A percentile compares a stretch with the other conserved stretches of the same genome.
Evolutionary conservation across 1,140 invertebrate genomes (phyloP).

Genomic region (Ylistrum balloti): DNA sequence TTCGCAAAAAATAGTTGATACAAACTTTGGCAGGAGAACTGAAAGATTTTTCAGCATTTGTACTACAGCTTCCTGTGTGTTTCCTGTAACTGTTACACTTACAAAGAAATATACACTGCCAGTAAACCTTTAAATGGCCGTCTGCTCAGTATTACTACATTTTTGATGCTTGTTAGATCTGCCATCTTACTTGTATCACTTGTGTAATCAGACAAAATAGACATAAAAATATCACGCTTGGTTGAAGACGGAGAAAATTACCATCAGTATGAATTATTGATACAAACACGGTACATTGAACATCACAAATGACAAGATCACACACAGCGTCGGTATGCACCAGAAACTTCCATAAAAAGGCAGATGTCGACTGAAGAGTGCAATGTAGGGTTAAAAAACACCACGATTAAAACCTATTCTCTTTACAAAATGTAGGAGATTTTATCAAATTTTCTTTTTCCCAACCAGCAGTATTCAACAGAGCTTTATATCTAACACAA

Average conservation of each 20-base stretch:
- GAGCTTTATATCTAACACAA: background rate
- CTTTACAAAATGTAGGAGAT: background rate
- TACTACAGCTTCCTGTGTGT: background rate
- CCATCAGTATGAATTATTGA: slow-evolving; percentile 20
- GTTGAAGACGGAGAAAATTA: slow-evolving; percentile 31
- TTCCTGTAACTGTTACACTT: background rate
- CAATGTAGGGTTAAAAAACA: background rate
- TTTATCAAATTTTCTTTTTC: background rate
- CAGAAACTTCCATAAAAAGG: background rate
- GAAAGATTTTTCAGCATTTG: background rate
- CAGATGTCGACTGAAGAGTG: background rate
- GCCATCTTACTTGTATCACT: slow-evolving; percentile 25
- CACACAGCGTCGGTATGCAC: background rate
- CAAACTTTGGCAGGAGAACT: background rate
- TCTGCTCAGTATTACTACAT: background rate
- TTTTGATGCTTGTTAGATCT: background rate
- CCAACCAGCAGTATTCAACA: background rate
- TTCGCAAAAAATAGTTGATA: background rate
- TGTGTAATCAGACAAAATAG: slow-evolving; percentile 8
- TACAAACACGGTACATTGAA: background rate
- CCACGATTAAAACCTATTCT: background rate
- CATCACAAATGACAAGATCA: background rate
- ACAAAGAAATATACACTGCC: background rate
- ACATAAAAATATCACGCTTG: background rate
- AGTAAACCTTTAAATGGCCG: background rate